Percentiles rank a stretch among this genome's conserved stretches.
Evolutionary conservation across 2,797 vertebrate species (phyloP).

Genomic region (Intellagama lesueurii): DNA sequence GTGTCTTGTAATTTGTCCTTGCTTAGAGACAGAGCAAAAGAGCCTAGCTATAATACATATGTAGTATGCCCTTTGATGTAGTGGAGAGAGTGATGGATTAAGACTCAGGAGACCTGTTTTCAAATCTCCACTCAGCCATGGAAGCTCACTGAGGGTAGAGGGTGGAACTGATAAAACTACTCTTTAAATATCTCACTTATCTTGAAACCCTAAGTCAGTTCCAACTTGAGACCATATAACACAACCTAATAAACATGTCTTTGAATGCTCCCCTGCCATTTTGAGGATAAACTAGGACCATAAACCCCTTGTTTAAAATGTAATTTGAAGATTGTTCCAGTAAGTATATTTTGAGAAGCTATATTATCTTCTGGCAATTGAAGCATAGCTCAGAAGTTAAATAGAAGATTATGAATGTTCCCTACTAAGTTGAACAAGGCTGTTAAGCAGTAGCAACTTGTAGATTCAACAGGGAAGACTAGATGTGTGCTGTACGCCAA

Average conservation of each 20-base stretch:
- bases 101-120: no score
- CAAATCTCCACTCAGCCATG: no score
- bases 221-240: no score
- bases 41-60: neutral
- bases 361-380: neutral
- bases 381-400: neutral
- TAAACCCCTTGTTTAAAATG: neutral
- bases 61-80: no score
- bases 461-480: no score
- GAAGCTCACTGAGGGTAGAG: no score
- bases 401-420: neutral
- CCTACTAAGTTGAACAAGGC: neutral
- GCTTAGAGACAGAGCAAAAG: neutral
- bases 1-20: neutral
- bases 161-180: no score
- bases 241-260: no score
- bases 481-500: no score
- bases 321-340: neutral
- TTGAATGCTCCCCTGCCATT: neutral
- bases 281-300: neutral
- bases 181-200: no score
- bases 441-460: neutral
- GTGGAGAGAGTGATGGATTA: no score
- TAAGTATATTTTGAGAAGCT: neutral
- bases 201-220: no score